phyloP scores from a whole-genome alignment of 2,888 invertebrate species.

The Rhimphoctona megacephalus region DNA sequence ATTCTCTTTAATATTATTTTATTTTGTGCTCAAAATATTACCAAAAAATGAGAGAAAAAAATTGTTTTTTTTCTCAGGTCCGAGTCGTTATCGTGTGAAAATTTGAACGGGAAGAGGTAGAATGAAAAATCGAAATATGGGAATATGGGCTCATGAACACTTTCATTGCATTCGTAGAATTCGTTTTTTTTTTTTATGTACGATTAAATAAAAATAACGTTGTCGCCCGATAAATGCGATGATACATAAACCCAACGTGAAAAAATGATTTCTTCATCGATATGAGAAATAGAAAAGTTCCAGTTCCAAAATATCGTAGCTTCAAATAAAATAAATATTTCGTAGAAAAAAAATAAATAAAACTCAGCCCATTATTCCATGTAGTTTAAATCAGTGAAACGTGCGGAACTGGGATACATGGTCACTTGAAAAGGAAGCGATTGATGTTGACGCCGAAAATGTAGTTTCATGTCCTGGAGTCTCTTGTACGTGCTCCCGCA shows the following conservation, averaged over 20 bases:
- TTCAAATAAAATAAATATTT: not conserved
- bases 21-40: not conserved
- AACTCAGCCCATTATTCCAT: not conserved
- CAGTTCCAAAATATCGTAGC: not conserved
- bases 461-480: constrained; percentile 76
- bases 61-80: not conserved
- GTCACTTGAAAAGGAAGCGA: constrained; percentile 61
- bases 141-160: not conserved
- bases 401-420: constrained; percentile 55
- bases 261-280: not conserved
- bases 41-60: not conserved
- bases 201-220: not conserved
- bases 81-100: not conserved
- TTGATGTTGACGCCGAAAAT: constrained; percentile 75
- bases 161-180: not conserved
- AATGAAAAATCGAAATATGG: not conserved
- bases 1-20: not conserved
- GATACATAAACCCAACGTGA: not conserved
- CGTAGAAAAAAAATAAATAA: not conserved
- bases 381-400: constrained; percentile 19
- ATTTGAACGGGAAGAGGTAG: not conserved
- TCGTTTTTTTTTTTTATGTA: not conserved
- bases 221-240: not conserved
- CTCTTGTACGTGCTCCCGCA: constrained; percentile 77
- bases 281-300: not conserved